These are phyloP conservation scores for Diceros bicornis DNA, from an alignment of 2,797 vertebrate species.

Conservation along the genomic window DNA sequence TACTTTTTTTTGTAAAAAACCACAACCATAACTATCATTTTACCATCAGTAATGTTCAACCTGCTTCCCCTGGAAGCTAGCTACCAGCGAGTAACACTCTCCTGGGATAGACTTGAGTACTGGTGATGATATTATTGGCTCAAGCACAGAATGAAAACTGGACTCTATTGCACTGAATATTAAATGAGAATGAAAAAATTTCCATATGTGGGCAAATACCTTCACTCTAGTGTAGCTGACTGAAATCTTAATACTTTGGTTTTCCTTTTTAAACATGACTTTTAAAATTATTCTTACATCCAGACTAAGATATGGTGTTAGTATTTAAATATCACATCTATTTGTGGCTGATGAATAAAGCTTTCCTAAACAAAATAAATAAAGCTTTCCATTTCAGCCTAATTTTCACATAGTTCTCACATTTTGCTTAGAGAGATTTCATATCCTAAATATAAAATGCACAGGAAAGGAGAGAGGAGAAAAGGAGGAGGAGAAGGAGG, in stretches of 20 bases:
- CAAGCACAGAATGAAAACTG: not conserved
- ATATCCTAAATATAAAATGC: constrained; percentile 61
- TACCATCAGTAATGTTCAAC: not conserved
- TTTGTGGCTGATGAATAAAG: constrained; percentile 74
- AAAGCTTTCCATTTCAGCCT: constrained; percentile 59
- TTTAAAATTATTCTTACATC: constrained; percentile 70
- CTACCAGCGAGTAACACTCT: not conserved
- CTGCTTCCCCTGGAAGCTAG: not conserved
- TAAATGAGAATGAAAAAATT: constrained; percentile 33
- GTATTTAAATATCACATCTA: constrained; percentile 74
- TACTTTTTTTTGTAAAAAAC: not conserved
- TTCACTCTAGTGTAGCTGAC: not conserved
- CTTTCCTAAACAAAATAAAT: constrained; percentile 63
- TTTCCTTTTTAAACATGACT: constrained; percentile 49
- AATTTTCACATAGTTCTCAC: constrained; percentile 79
- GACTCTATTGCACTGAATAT: not conserved
- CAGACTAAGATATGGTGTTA: constrained; percentile 42
- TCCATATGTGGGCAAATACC: not conserved
- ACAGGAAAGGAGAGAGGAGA: not conserved
- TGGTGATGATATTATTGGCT: not conserved
- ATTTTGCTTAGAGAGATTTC: constrained; percentile 64
- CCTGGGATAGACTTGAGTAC: not conserved
- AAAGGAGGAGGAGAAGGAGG: not conserved
- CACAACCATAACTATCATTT: not conserved
- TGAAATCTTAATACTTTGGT: constrained; percentile 59